Evolutionary conservation across 2,797 vertebrate species (phyloP), one percentile per base, ranked within the genome.

Genomic region (Fundulus diaphanus): DNA sequence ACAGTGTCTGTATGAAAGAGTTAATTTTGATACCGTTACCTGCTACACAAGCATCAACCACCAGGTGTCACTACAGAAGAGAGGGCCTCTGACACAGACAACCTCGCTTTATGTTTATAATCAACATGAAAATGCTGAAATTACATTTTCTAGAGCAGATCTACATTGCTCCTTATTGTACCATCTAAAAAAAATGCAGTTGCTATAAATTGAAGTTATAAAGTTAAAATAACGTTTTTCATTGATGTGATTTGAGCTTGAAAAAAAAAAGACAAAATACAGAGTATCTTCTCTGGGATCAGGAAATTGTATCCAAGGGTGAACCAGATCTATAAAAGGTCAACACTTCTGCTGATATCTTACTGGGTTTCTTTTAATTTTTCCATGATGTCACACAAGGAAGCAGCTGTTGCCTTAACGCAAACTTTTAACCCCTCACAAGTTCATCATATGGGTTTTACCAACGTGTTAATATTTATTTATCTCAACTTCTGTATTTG

Each of bases 11-110:
- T 5, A 24, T 54, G 12, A 65, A 13, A 70, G 48, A 49, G 0
- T 20, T 22, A 9, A 48, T 18, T 2, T 48, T 51, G n/a, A n/a
- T n/a, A 13, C 27, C 71, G 35, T 49, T n/a, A 54, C 13, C 27
- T 68, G 76, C 66, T n/a, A 69, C 77, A 68, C 66, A 73, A 74
- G 1, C 18, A 63, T 56, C 0, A 5, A 74, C 87, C 92, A 90
- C 72, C 12, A 87, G 89, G 35, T 77, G 84, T 27, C 85, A 27
- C n/a, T 77, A 71, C 6, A 83, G 49, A 44, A 67, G 49, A 22
- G 12, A 65, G n/a, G 29, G 16, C 56, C 69, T n/a, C 40, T 3
- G n/a, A 63, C 0, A 68, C 5, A 27, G 20, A 63, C 13, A 70
- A 31, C 5, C 16, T 29, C 27, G 11, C 31, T 68, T 2, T 40